A percentile compares a stretch with the other conserved stretches of the same genome.
These are phyloP conservation scores for Rhamnusium bicolor DNA, from an alignment of 2,888 invertebrate genomes.

Conservation along the genomic window DNA sequence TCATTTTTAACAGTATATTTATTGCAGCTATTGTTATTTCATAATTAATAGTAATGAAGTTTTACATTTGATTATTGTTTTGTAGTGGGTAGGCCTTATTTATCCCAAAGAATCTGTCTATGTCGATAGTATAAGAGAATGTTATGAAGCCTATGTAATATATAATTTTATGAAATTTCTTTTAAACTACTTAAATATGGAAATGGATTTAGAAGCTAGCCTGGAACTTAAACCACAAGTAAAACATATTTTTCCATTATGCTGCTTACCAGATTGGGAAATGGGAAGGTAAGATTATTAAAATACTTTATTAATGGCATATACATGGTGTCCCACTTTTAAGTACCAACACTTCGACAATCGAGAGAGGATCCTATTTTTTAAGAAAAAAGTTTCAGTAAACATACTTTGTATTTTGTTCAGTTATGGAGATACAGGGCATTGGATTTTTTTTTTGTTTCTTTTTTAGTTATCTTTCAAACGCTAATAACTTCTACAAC, in stretches of 20 bases:
- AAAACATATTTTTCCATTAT: constrained; percentile 91
- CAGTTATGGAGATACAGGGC: too few species aligned
- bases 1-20: too few species aligned
- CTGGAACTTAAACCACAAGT: constrained; percentile 89
- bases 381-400: too few species aligned
- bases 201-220: constrained; percentile 87
- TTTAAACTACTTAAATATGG: constrained; percentile 90
- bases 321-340: too few species aligned
- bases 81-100: constrained; percentile 88
- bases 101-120: constrained; percentile 93
- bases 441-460: too few species aligned
- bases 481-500: too few species aligned
- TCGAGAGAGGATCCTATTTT: too few species aligned
- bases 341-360: too few species aligned
- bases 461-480: too few species aligned
- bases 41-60: too few species aligned
- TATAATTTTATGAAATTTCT: constrained; percentile 98
- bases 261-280: constrained; percentile 92
- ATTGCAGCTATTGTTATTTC: too few species aligned
- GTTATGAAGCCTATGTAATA: constrained; percentile 98
- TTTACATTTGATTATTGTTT: constrained; percentile 47
- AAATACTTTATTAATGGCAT: background rate
- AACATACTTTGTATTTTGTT: too few species aligned
- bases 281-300: constrained; percentile 82
- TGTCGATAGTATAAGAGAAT: constrained; percentile 93